A percentile compares a stretch with the other conserved stretches of the same genome.
phyloP scores from a whole-genome alignment of 2,888 invertebrate genomes.

The Lasioglossum malachurum region DNA sequence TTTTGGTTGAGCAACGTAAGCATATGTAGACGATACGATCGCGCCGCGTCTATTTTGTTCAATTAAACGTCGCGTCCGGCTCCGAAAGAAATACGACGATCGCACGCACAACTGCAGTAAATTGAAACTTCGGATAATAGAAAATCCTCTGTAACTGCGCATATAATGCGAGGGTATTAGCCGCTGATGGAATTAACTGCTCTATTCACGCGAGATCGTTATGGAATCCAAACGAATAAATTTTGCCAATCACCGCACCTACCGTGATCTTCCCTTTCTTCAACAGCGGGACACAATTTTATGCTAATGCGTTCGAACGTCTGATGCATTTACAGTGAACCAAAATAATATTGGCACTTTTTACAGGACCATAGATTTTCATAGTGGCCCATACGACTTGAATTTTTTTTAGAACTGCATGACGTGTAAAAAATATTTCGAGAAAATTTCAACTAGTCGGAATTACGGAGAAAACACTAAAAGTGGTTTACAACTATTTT shows the following conservation, averaged over 20 bases:
- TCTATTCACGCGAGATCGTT: conserved; percentile 33
- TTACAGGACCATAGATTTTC: too few species aligned
- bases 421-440: too few species aligned
- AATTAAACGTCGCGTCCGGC: conserved; percentile 46
- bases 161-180: conserved; percentile 53
- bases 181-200: conserved; percentile 30
- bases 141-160: conserved; percentile 30
- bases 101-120: conserved; percentile 43
- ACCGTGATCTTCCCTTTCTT: background rate
- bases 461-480: too few species aligned
- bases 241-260: background rate
- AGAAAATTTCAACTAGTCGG: too few species aligned
- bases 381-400: too few species aligned
- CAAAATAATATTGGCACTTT: too few species aligned
- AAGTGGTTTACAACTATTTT: too few species aligned
- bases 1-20: conserved; percentile 15
- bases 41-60: conserved; percentile 42
- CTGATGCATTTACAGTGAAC: too few species aligned
- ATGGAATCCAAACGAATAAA: conserved; percentile 18
- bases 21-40: conserved; percentile 40
- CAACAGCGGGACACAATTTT: too few species aligned
- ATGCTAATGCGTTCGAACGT: too few species aligned
- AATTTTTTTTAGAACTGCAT: too few species aligned
- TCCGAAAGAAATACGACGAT: conserved; percentile 31
- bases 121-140: conserved; percentile 48